These are phyloP conservation scores for Ictidomys tridecemlineatus DNA, from an alignment of 2,113 vertebrate species.

Conservation along the genomic window DNA sequence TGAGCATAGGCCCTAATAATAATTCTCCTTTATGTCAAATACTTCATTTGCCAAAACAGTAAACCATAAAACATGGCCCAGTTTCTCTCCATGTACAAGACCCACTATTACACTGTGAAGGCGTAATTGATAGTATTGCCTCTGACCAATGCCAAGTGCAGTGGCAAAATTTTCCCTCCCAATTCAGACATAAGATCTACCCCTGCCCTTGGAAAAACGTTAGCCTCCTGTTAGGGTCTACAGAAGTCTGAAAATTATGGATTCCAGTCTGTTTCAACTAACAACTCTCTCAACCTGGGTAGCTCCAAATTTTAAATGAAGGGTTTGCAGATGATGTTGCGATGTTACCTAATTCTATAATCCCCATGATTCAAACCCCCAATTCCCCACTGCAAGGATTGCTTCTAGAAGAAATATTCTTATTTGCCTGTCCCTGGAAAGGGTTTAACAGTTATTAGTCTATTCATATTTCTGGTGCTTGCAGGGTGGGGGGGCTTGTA, in stretches of 20 bases:
- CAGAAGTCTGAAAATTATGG: not conserved
- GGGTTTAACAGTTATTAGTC: not conserved
- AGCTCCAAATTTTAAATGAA: not conserved
- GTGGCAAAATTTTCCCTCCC: not conserved
- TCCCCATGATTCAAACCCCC: not conserved
- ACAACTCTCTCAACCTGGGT: not conserved
- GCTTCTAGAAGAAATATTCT: not conserved
- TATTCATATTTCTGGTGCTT: not conserved
- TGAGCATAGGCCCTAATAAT: not conserved
- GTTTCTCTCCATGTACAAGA: not conserved
- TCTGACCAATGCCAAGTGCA: not conserved
- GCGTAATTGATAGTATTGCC: not conserved
- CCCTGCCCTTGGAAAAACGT: not conserved
- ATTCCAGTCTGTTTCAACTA: not conserved
- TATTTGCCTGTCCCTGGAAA: not conserved
- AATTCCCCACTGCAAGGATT: not conserved
- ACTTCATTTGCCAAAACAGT: not conserved
- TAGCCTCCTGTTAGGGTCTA: not conserved
- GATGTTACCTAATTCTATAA: not conserved
- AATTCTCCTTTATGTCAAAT: constrained; percentile 15
- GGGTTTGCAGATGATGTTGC: not conserved
- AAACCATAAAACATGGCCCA: not conserved
- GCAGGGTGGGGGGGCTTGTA: no score
- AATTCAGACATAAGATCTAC: not conserved
- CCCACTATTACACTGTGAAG: not conserved